Conservation (phyloP, 1,140 invertebrate genomes). For the Cyrtorhinus lividipennis region DNA sequence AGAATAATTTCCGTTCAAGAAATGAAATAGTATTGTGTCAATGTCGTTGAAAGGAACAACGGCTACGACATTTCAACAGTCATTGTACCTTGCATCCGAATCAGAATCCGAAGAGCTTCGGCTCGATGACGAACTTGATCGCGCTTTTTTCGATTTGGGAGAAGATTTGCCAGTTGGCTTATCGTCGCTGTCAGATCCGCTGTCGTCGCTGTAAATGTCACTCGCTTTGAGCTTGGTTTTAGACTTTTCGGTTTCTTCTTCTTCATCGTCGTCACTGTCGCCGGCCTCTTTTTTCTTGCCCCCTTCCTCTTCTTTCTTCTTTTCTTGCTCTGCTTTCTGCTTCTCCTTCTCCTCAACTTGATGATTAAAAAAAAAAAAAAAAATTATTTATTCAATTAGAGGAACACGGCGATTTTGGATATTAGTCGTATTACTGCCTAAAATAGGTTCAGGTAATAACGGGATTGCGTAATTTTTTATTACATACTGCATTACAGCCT, state of each 20-base stretch:
- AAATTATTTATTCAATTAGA: slow-evolving; percentile 9
- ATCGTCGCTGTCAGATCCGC: slow-evolving; percentile 59
- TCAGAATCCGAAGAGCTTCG: slow-evolving; percentile 34
- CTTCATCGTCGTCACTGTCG: slow-evolving; percentile 38
- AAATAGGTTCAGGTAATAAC: no score
- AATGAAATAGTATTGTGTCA: background rate
- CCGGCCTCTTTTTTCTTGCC: slow-evolving; percentile 27
- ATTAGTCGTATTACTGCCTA: no score
- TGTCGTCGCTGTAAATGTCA: slow-evolving; percentile 92
- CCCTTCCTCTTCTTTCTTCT: slow-evolving; percentile 34
- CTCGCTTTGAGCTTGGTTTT: slow-evolving; percentile 73
- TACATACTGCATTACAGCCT: no score
- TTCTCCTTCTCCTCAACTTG: slow-evolving; percentile 41
- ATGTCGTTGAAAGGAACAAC: background rate
- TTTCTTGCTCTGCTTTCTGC: slow-evolving; percentile 36
- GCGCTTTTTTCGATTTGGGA: slow-evolving; percentile 16
- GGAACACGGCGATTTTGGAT: background rate
- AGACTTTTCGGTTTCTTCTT: slow-evolving; percentile 36
- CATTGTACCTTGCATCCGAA: slow-evolving; percentile 32
- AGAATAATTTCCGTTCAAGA: no score
- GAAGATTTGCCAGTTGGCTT: background rate
- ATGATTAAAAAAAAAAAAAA: slow-evolving; percentile 14
- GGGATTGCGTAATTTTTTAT: no score
- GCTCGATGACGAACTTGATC: slow-evolving; percentile 27
- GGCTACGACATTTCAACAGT: background rate